phyloP scores from a whole-genome alignment of 2,888 invertebrate genomes.

The Ennomos quercinarius region DNA sequence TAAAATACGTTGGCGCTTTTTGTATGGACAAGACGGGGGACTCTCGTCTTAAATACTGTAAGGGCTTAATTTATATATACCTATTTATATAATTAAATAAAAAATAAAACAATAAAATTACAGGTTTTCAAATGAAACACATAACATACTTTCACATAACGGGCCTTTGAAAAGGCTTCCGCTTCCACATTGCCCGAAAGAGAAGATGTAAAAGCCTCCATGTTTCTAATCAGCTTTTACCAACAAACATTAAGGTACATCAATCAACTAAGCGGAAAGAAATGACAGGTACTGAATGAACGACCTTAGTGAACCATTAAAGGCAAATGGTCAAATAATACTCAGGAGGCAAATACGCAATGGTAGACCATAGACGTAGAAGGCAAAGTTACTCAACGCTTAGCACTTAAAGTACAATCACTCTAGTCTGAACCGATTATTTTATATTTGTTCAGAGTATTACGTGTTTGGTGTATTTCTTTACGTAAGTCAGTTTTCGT shows the following conservation, averaged over 20 bases:
- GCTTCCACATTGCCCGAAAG: background rate
- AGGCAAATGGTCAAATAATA: constrained; percentile 19
- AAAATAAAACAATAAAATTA: too few relatives aligned
- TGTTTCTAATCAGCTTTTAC: constrained; percentile 6
- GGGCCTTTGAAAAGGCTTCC: too few relatives aligned
- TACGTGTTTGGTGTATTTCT: too few relatives aligned
- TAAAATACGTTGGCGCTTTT: too few relatives aligned
- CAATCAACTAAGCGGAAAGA: constrained; percentile 24
- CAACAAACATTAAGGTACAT: constrained; percentile 27
- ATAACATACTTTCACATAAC: too few relatives aligned
- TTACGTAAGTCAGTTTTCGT: too few relatives aligned
- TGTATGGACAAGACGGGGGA: too few relatives aligned
- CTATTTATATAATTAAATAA: too few relatives aligned
- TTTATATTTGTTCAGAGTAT: background rate
- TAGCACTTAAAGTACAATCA: constrained; percentile 8
- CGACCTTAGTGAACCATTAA: constrained; percentile 22
- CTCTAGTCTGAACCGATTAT: background rate
- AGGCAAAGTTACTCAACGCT: constrained; percentile 14
- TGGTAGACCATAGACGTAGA: background rate
- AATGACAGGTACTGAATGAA: constrained; percentile 23
- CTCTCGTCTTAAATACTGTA: too few relatives aligned
- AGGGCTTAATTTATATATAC: too few relatives aligned
- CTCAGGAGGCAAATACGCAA: constrained; percentile 9
- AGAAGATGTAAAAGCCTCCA: constrained; percentile 8
- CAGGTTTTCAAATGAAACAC: too few relatives aligned